phyloP scores from a whole-genome alignment of 2,113 vertebrate species.

The Ammospiza caudacuta region DNA sequence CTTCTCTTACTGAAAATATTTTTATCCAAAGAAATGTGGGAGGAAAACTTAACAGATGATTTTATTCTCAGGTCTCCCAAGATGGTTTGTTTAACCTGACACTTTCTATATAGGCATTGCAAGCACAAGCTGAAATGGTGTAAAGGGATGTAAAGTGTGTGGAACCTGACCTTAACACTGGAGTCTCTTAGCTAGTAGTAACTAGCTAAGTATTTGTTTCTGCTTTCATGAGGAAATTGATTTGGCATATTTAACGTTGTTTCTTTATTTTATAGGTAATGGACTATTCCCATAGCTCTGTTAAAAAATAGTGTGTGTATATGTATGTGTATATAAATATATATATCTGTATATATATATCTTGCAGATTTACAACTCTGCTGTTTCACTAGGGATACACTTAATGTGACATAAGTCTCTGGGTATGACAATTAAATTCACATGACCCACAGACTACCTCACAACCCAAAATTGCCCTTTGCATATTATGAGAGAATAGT shows the following conservation, averaged over 20 bases:
- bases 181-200: not conserved
- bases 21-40: not conserved
- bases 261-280: constrained; percentile 68
- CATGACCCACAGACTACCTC: constrained; percentile 60
- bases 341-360: not conserved
- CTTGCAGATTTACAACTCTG: constrained; percentile 52
- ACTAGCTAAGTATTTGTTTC: constrained; percentile 52
- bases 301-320: constrained; percentile 36
- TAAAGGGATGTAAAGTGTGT: not conserved
- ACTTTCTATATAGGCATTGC: not conserved
- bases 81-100: constrained; percentile 27
- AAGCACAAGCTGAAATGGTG: not conserved
- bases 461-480: constrained; percentile 59
- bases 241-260: constrained; percentile 60
- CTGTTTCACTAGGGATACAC: constrained; percentile 55
- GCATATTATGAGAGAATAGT: constrained; percentile 36
- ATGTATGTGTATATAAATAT: not conserved
- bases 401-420: constrained; percentile 70
- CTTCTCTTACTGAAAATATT: not conserved
- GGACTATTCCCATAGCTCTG: constrained; percentile 56
- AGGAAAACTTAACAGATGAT: not conserved
- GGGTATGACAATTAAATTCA: constrained; percentile 67
- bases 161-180: not conserved
- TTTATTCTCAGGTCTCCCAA: not conserved
- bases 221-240: constrained; percentile 61